phyloP scores from a whole-genome alignment of 1,140 invertebrate genomes.

The Stenopsyche tienmushanensis region DNA sequence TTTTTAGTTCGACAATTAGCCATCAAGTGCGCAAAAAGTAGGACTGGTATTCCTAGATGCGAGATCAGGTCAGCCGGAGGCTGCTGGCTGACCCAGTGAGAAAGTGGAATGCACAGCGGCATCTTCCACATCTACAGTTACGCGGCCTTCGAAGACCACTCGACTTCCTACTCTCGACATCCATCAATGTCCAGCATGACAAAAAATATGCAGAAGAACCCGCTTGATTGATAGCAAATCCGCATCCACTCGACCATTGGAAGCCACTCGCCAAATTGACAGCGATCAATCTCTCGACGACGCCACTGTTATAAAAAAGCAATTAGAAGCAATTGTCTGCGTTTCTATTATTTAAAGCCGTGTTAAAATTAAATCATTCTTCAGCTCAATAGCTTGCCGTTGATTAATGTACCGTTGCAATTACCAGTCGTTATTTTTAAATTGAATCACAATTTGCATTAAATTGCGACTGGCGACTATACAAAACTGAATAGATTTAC shows the following conservation, averaged over 20 bases:
- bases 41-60: conserved; percentile 14
- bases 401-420: too few species aligned
- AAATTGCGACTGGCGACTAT: too few species aligned
- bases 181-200: neutral
- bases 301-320: too few species aligned
- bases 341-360: too few species aligned
- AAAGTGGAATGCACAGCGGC: conserved; percentile 23
- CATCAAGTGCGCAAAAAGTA: neutral
- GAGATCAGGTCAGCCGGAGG: conserved; percentile 10
- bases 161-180: neutral
- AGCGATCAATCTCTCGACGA: too few species aligned
- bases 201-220: neutral
- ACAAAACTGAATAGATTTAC: too few species aligned
- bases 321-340: too few species aligned
- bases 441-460: too few species aligned
- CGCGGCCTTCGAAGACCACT: neutral
- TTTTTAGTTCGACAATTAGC: neutral
- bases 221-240: neutral
- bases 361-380: too few species aligned
- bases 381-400: too few species aligned
- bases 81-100: conserved; percentile 22
- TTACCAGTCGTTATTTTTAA: too few species aligned
- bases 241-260: neutral
- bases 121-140: conserved; percentile 24
- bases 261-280: neutral